phyloP scores from a whole-genome alignment of 2,113 vertebrate species.

The Peromyscus maniculatus region DNA sequence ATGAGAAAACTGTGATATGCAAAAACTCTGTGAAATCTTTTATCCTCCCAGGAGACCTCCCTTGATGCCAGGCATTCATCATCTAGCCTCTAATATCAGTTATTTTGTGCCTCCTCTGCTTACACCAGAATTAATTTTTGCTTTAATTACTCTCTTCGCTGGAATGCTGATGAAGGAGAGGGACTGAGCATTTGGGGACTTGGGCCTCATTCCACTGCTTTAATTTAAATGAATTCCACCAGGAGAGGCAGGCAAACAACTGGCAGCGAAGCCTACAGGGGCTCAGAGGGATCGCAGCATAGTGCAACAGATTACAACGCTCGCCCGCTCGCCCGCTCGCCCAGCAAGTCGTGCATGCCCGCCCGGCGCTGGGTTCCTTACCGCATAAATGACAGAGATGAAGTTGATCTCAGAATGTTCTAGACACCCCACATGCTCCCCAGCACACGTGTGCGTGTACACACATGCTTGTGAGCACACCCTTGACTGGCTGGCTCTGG shows the following conservation, averaged over 20 bases:
- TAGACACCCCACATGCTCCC: slow-evolving; percentile 77
- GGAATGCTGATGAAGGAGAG: slow-evolving; percentile 99
- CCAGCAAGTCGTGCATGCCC: slow-evolving; percentile 76
- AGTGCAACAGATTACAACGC: slow-evolving; percentile 94
- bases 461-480: slow-evolving; percentile 21
- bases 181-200: slow-evolving; percentile 99
- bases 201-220: slow-evolving; percentile 99
- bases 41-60: slow-evolving; percentile 98
- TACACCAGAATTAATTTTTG: slow-evolving; percentile 99
- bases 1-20: slow-evolving; percentile 96
- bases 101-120: slow-evolving; percentile 99
- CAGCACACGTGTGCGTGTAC: background rate
- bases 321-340: slow-evolving; percentile 87
- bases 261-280: slow-evolving; percentile 98
- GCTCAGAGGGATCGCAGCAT: slow-evolving; percentile 94
- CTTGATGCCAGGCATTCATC: slow-evolving; percentile 99
- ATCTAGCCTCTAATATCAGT: slow-evolving; percentile 99
- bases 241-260: slow-evolving; percentile 99
- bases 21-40: slow-evolving; percentile 98
- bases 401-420: slow-evolving; percentile 89
- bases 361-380: slow-evolving; percentile 1
- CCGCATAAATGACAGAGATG: slow-evolving; percentile 85
- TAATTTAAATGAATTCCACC: slow-evolving; percentile 99
- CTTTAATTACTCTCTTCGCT: slow-evolving; percentile 99
- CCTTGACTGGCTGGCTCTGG: slow-evolving; percentile 83